Evolutionary conservation across 2,888 invertebrate genomes (phyloP), one percentile per base, ranked within the genome.

Genomic region (Amphipyra tragopoginis): DNA sequence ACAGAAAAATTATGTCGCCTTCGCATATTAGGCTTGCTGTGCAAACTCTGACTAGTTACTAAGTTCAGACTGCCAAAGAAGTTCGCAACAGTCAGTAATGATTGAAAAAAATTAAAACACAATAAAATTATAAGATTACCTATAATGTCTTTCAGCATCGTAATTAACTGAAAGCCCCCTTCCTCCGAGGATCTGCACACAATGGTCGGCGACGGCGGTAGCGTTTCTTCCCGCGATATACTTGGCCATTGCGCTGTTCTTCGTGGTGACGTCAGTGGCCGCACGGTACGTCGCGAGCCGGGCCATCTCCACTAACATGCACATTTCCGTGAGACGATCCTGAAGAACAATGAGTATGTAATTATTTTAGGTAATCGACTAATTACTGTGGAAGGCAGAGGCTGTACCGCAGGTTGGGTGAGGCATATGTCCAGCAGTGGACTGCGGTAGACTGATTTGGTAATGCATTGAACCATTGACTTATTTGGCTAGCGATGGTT

Each of bases 211-310:
- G 29, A 95, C 95, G 72, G 95, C 96, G 59, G 96, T 96, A 1
- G 97, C 97, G 76, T 96, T 95, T 79, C 96, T 95, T 1, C 97
- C 97, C 1, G 97, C 97, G 39, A 96, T 95, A 81, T 97, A 94
- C 89, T 97, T 97, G 4, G 97, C 97, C 96, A 97, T 97, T 0
- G 97, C 96, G 63, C 97, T 96, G 91, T 96, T 96, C 87, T 96
- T 96, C 0, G 96, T 96, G 75, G 95, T 95, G 11, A 95, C 92
- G 61, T 96, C 86, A 2, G 94, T 92, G 1, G 97, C 97, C 2
- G 97, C 97, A 61, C 96, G 95, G 95, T 97, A 96, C 0, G 96
- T 96, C 9, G 97, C 90, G 44, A 97, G 90, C 1, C 97, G 94
- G 0, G 97, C 96, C 0, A 96, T 91, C 85, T 97, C 97, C 36